Conservation (phyloP, 2,113 vertebrate species). For the Arvicanthis niloticus region DNA sequence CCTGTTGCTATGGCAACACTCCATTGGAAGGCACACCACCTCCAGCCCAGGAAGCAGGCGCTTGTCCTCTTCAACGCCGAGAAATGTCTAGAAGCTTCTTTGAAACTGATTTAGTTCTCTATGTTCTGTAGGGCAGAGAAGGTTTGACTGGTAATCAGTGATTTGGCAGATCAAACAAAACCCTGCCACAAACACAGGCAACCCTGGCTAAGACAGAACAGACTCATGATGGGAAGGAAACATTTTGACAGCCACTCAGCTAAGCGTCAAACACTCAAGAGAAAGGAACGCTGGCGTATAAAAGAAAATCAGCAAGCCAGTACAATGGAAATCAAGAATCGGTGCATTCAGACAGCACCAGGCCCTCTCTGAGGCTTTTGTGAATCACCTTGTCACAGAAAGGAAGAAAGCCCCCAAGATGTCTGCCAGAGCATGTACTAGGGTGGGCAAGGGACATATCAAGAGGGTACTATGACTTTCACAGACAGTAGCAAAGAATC, state of each 20-base stretch:
- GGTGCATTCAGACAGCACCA: background rate
- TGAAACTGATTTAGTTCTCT: conserved; percentile 47
- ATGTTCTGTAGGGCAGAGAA: conserved; percentile 68
- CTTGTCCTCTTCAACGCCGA: conserved; percentile 18
- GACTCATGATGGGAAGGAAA: conserved; percentile 73
- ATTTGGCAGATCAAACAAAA: conserved; percentile 69
- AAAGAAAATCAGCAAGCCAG: conserved; percentile 59
- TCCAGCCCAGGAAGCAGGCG: conserved; percentile 54
- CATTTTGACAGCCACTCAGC: conserved; percentile 75
- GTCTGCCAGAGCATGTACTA: background rate
- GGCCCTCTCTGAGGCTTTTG: background rate
- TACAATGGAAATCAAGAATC: conserved; percentile 50
- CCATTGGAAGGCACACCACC: conserved; percentile 66
- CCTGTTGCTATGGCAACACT: conserved; percentile 82
- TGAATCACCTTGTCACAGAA: background rate
- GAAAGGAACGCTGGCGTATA: conserved; percentile 60
- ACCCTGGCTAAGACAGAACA: conserved; percentile 54
- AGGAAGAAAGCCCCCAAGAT: background rate
- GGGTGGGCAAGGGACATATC: accelerated
- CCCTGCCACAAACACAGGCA: conserved; percentile 43
- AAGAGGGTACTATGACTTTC: background rate
- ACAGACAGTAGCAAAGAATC: background rate
- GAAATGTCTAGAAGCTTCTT: conserved; percentile 83
- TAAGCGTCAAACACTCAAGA: conserved; percentile 59
- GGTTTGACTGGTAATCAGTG: conserved; percentile 54